Base-by-base conservation (phyloP, 2,888 invertebrate species). In the Ophion costatus region DNA sequence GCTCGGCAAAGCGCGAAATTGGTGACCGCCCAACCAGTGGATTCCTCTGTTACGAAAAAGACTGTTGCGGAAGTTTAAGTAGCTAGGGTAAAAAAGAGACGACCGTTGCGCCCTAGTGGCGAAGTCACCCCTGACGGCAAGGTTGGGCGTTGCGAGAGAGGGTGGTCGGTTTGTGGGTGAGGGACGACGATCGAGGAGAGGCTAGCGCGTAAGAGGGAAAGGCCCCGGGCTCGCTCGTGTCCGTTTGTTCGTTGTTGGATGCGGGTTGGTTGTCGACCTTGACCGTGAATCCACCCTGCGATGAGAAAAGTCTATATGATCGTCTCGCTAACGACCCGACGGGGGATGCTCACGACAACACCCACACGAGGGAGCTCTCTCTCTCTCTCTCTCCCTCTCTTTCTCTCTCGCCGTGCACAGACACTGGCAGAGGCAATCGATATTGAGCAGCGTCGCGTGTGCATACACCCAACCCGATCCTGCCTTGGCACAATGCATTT, bases 271-370 rank as follows among this genome's bases (percentile, higher is more conserved):
- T 87, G 80, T 81, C 88, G 89, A 83, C 90, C 90, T 90, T 91
- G 90, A 90, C 90, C 90, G 90, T 90, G 90, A 91, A 90, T 82
- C 57, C 88, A 88, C 71, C 88, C 86, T 87, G 64, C 79, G 22
- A 6, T 5, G 45, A 17, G 33, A 24, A 33, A 63, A 42, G 10
- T n/a, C 22, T 74, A 1, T 63, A 17, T 29, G 33, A 11, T 42
- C 24, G 42, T 71, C 51, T 71, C 70, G 17, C 10, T 71, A 14
- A 45, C n/a, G n/a, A 66, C 67, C 11, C 70, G 86, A 87, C 90
- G 78, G 67, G 83, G 86, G 88, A 88, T 90, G 90, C 90, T 88
- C 89, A 88, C 89, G 69, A 64, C 17, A 29, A 22, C 70, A 75
- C 59, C 45, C 11, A 70, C 71, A 56, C 42, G 42, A 78, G 74